Base-by-base conservation (phyloP, 2,888 invertebrate species). In the Cheilosia variabilis region DNA sequence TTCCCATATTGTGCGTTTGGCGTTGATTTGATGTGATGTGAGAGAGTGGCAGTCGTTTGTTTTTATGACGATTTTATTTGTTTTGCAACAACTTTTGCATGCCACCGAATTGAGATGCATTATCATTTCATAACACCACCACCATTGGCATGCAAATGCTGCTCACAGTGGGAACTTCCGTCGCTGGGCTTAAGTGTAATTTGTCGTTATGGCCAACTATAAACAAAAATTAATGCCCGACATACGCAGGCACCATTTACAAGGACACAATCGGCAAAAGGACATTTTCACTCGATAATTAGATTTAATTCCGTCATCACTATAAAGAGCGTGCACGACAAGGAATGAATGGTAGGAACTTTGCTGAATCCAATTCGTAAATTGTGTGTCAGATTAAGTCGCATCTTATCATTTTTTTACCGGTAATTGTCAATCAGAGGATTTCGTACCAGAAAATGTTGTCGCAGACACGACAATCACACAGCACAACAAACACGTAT, bases 41-140 rank as follows among this genome's bases (percentile, higher is more conserved):
- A 9, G 45, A 79, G 69, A 75, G 53, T 37, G 37, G 9, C 17
- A 76, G 81, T 86, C 86, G 86, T 86, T 86, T 63, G 62, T 71
- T 86, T 86, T 86, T 81, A 86, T 81, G 81, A 77, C 62, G 45
- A 19, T 81, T 86, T 86, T 86, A 81, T 86, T 86, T 86, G 81
- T 81, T 86, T 71, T 66, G 86, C 81, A 72, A 81, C 81, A 81
- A 86, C 22, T 81, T 81, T 57, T 52, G 72, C 71, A 76, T 71
- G 80, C 75, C 75, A 71, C 63, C n/a, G 41, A 53, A 81, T 81
- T 77, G 81, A 80, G 71, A 76, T 68, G 55, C 86, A 76, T 58
- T 72, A 81, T 81, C 81, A 68, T 27, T 27, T 27, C 27, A 27
- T 27, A 81, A 76, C 81, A n/a, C n/a, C n/a, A n/a, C n/a, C n/a